These are phyloP conservation scores for Liodrosophila aerea DNA, from an alignment of 2,888 invertebrate species.

Conservation along the genomic window DNA sequence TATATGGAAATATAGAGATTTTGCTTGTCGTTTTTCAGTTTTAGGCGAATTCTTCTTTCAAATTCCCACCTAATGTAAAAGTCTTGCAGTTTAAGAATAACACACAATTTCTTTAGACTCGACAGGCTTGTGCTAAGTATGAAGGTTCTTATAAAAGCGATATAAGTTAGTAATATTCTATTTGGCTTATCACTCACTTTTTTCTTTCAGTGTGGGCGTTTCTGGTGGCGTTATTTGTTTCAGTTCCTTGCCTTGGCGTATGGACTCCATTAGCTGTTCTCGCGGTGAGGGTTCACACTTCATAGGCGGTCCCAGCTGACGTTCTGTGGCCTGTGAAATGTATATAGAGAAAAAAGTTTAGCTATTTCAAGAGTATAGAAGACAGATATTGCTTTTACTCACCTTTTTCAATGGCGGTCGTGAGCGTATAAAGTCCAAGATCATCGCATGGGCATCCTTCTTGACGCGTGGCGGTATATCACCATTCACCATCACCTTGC, in stretches of 20 bases:
- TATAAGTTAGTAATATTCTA: too few species aligned
- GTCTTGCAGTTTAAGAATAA: too few species aligned
- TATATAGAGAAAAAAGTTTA: background rate
- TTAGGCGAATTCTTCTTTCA: too few species aligned
- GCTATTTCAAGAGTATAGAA: too few species aligned
- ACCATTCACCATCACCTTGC: slow-evolving; percentile 92
- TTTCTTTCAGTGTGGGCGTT: slow-evolving; percentile 83
- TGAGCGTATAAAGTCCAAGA: slow-evolving; percentile 97
- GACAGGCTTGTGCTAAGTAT: too few species aligned
- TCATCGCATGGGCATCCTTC: slow-evolving; percentile 97
- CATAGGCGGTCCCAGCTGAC: slow-evolving; percentile 90
- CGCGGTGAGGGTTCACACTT: slow-evolving; percentile 89
- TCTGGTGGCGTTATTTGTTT: slow-evolving; percentile 84
- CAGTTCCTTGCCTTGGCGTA: slow-evolving; percentile 89
- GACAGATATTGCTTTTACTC: slow-evolving; percentile 61
- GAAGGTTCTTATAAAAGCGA: too few species aligned
- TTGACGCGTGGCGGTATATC: slow-evolving; percentile 92
- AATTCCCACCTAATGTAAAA: too few species aligned
- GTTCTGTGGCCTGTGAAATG: slow-evolving; percentile 89
- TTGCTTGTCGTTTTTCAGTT: too few species aligned
- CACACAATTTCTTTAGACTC: too few species aligned
- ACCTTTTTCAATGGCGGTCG: slow-evolving; percentile 96
- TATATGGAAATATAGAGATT: too few species aligned
- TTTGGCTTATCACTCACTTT: slow-evolving; percentile 84
- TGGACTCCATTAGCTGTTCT: slow-evolving; percentile 93